Conservation (phyloP, 1,140 invertebrate genomes). For the Ptiloglossa arizonensis region DNA sequence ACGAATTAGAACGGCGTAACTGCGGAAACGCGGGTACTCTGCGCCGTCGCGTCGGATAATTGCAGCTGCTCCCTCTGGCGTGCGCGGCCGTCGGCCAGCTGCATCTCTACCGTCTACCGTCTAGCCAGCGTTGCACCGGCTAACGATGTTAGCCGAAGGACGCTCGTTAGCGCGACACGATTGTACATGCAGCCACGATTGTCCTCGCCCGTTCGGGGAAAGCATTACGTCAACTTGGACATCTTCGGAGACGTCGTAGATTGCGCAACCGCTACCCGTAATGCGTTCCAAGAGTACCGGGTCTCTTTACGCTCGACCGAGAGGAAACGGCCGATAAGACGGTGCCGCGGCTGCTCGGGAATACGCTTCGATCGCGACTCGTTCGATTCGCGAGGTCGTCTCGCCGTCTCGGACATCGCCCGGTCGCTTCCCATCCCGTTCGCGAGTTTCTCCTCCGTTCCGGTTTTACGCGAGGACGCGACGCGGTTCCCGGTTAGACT, state of each 20-base stretch:
- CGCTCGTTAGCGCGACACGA: slow-evolving; percentile 33
- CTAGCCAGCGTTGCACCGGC: background rate
- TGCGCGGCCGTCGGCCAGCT: background rate
- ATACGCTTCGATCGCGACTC: background rate
- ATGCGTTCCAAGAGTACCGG: background rate
- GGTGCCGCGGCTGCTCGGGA: background rate
- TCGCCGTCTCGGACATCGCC: background rate
- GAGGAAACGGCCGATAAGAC: slow-evolving; percentile 29
- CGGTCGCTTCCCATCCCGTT: background rate
- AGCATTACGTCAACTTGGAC: slow-evolving; percentile 29
- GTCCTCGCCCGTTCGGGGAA: background rate
- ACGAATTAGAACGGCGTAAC: slow-evolving; percentile 28
- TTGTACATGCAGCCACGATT: slow-evolving; percentile 11
- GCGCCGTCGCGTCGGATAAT: slow-evolving; percentile 12
- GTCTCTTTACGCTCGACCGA: slow-evolving; percentile 25
- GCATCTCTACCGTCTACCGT: slow-evolving; percentile 8
- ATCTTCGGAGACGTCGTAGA: background rate
- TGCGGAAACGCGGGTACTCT: slow-evolving; percentile 11
- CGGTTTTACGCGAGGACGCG: no score
- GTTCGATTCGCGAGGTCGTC: background rate
- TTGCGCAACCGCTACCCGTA: background rate
- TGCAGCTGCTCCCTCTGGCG: slow-evolving; percentile 1
- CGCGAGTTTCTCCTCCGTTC: no score
- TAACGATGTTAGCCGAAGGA: slow-evolving; percentile 40
- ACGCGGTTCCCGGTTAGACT: no score